Conservation (phyloP, 2,797 vertebrate species). For the Brachyrhaphis roseni region DNA sequence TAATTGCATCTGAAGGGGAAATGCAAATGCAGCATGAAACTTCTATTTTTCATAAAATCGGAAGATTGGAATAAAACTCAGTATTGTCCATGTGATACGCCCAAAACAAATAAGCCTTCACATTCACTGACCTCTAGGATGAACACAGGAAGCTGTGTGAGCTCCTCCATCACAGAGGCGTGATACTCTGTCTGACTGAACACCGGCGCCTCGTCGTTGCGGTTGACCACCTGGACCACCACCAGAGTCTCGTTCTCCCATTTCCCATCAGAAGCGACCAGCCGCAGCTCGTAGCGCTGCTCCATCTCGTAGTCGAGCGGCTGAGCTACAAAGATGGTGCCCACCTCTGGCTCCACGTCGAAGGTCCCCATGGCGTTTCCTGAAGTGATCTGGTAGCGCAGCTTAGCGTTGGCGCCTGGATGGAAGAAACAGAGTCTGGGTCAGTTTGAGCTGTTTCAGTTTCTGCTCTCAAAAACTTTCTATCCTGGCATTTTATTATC, state of each 20-base stretch:
- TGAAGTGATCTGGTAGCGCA: slow-evolving; percentile 90
- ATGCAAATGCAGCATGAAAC: not conserved
- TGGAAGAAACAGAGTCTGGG: not conserved
- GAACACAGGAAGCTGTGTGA: slow-evolving; percentile 81
- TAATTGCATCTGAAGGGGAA: not conserved
- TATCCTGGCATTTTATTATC: not conserved
- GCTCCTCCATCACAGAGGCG: slow-evolving; percentile 83
- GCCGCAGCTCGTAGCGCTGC: slow-evolving; percentile 81
- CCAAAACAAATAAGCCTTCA: not conserved
- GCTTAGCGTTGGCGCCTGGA: slow-evolving; percentile 87
- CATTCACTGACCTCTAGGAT: slow-evolving; percentile 82
- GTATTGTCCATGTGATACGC: not conserved
- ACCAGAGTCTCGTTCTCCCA: slow-evolving; percentile 91
- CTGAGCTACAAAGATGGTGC: slow-evolving; percentile 86
- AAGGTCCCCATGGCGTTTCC: slow-evolving; percentile 88
- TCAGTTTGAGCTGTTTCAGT: not conserved
- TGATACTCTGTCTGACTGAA: slow-evolving; percentile 87
- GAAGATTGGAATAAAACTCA: fast-evolving
- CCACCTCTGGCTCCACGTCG: slow-evolving; percentile 88
- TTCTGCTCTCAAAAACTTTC: not conserved
- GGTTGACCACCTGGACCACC: slow-evolving; percentile 84
- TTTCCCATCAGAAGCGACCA: slow-evolving; percentile 91
- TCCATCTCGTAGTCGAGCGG: slow-evolving; percentile 88
- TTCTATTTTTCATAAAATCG: not conserved
- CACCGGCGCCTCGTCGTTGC: slow-evolving; percentile 89